Evolutionary conservation across 2,797 vertebrate species (phyloP), one percentile per base, ranked within the genome.

Genomic region (Neostethus bicornis): DNA sequence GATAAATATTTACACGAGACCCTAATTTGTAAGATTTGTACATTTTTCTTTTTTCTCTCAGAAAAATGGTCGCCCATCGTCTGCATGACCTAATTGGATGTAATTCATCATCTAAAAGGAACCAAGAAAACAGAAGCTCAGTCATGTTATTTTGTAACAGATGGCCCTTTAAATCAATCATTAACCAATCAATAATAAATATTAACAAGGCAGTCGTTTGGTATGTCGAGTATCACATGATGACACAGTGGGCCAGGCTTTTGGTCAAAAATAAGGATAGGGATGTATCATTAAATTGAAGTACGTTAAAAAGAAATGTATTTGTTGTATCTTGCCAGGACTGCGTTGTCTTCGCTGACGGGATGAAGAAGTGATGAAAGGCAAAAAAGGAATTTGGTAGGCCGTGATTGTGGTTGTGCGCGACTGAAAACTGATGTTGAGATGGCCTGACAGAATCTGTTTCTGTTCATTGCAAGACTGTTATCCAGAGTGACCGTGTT

Each of bases 401-500:
- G 77, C 64, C 57, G 79, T 66, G 75, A 55, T 61, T 67, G 55
- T 39, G 61, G 75, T 80, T 77, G 57, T 77, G 68, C 59, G 77
- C 63, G 23, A 70, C 70, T 70, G 75, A 76, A 44, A 69, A 47
- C 79, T 89, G 90, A 91, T 7, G 77, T 47, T 91, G 85, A 92
- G 82, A 55, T 4, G 70, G 68, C 75, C 86, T 88, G 91, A 91
- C 91, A 90, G 88, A 75, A 78, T 89, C 84, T 84, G 87, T 84
- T 89, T 88, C 80, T 88, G 87, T 80, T 83, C 85, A 79, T 49
- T 67, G 77, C 75, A 47, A 85, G 88, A 90, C 80, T 56, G 85
- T 90, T 76, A 91, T 91, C 80, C 71, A 82, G 82, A 89, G 84
- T 85, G 89, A 91, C 89, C 84, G 79, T 37, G 75, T 85, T 85